phyloP scores from a whole-genome alignment of 1,140 invertebrate genomes.

The Calycopis cecrops region DNA sequence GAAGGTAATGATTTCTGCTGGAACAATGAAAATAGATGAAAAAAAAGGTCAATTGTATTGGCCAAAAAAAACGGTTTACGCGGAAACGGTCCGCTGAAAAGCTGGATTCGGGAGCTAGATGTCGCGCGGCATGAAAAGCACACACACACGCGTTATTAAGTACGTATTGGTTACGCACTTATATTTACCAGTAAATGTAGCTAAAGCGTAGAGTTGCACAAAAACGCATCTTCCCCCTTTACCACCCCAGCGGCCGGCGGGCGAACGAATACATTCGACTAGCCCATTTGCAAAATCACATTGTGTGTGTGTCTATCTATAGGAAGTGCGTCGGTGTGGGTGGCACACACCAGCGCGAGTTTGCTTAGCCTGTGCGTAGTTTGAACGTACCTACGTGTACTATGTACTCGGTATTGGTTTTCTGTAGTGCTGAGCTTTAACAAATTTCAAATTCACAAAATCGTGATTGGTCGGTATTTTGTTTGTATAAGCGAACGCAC shows the following conservation, averaged over 20 bases:
- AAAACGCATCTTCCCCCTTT: constrained; percentile 67
- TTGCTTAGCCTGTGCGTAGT: constrained; percentile 70
- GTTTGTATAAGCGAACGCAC: constrained; percentile 65
- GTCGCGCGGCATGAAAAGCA: constrained; percentile 28
- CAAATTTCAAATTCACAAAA: constrained; percentile 74
- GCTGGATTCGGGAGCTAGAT: constrained; percentile 27
- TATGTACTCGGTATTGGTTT: constrained; percentile 65
- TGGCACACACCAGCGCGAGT: constrained; percentile 41
- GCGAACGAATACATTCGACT: constrained; percentile 71
- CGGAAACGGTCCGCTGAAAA: constrained; percentile 29
- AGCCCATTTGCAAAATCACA: constrained; percentile 70
- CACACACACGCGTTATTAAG: constrained; percentile 39
- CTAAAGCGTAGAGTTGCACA: constrained; percentile 64
- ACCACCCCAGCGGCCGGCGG: constrained; percentile 52
- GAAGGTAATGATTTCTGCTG: no score
- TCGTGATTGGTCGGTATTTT: constrained; percentile 72
- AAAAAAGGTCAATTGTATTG: not conserved
- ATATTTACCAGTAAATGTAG: constrained; percentile 65
- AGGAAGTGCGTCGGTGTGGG: constrained; percentile 34
- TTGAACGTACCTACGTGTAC: constrained; percentile 55
- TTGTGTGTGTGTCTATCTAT: constrained; percentile 63
- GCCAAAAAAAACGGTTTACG: not conserved
- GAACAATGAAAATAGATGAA: not conserved
- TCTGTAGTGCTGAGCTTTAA: constrained; percentile 68
- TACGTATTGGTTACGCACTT: constrained; percentile 65